Base-by-base conservation (phyloP, 2,797 vertebrate species). In the Sebastes minor region DNA sequence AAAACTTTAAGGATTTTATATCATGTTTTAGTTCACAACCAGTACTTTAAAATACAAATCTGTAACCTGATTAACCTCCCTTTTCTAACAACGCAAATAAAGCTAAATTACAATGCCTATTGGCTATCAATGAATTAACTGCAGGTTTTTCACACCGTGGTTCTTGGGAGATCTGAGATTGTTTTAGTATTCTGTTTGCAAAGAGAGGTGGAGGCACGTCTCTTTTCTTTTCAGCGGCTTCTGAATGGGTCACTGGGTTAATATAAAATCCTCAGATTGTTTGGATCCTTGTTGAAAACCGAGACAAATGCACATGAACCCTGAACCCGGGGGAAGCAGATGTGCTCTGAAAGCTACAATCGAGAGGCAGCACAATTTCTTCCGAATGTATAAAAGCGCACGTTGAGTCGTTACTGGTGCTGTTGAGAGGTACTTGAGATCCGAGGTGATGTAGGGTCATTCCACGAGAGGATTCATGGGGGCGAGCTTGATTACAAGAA, bases 161-260 rank as follows among this genome's bases (percentile, higher is more conserved):
- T 71, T 67, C 11, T 28, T 16, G 16, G 25, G 2, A 35, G 11
- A 42, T 60, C 8, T 65, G n/a, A 66, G 30, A 71, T 16, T 27
- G 38, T 56, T 27, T 78, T 20, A 65, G 13, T 64, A 57, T 62
- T 74, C n/a, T 30, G n/a, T 75, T 67, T 61, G 42, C 27, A 76
- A 49, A n/a, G 23, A 30, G 14, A 57, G 25, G 23, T 27, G 12
- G 9, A 65, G 22, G 12, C 16, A 22, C 59, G 9, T 16, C 33
- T 69, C n/a, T 59, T 56, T 64, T 66, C 46, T 65, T 65, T 52
- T 70, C 33, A 70, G 12, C 28, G 49, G 28, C 62, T 60, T 72
- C 70, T 62, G 23, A 49, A 46, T 59, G 42, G 42, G 52, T 65
- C 74, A 38, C 35, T 70, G 53, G 42, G 57, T 65, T 80, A 30